phyloP scores from a whole-genome alignment of 2,113 vertebrate species.

The Poeciliopsis occidentalis region DNA sequence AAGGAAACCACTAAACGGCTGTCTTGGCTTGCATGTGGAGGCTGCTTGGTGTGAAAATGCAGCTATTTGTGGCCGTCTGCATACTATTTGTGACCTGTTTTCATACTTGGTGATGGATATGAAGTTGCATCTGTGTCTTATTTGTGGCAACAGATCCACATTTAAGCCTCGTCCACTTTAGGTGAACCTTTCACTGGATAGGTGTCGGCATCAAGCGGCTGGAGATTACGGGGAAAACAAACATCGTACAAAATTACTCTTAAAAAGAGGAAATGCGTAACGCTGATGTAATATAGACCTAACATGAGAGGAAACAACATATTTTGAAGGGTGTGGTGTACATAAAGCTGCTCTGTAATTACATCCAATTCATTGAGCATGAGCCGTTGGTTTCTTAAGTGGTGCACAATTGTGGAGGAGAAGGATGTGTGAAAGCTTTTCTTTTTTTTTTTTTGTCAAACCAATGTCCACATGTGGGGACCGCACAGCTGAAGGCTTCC shows the following conservation, averaged over 20 bases:
- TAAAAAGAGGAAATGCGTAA: neutral
- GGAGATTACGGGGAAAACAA: neutral
- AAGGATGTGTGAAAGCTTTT: neutral
- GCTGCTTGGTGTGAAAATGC: constrained; percentile 51
- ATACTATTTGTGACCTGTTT: constrained; percentile 46
- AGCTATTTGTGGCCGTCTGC: constrained; percentile 54
- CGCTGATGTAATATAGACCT: constrained; percentile 20
- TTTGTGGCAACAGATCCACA: constrained; percentile 40
- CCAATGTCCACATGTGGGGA: constrained; percentile 52
- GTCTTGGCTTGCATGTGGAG: constrained; percentile 43
- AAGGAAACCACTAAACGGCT: constrained; percentile 10
- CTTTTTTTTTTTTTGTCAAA: neutral
- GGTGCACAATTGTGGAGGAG: constrained; percentile 4
- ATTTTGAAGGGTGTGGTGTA: constrained; percentile 59
- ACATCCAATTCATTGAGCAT: constrained; percentile 50
- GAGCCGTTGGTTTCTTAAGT: constrained; percentile 30
- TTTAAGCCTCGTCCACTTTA: constrained; percentile 36
- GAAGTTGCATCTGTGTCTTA: constrained; percentile 59
- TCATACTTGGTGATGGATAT: constrained; percentile 56
- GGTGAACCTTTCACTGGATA: constrained; percentile 55
- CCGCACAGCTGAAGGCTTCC: constrained; percentile 17
- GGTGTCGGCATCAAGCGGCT: neutral
- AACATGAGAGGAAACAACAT: constrained; percentile 17
- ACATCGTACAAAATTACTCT: neutral
- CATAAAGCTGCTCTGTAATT: constrained; percentile 54